phyloP scores from a whole-genome alignment of 2,797 vertebrate genomes.

The Myotis pilosus region DNA sequence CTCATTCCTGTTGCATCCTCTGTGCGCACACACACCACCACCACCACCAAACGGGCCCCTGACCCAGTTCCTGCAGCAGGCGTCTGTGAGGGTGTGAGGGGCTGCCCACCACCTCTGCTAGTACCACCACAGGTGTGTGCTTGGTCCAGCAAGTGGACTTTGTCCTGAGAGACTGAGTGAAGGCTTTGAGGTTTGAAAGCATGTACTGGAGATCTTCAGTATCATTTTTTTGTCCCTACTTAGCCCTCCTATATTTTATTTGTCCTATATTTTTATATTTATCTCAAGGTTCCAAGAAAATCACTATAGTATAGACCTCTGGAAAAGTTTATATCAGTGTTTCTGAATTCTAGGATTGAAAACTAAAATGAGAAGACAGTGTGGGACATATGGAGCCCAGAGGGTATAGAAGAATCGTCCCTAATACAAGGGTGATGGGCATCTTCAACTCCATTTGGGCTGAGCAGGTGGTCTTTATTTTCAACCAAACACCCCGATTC shows the following conservation, averaged over 20 bases:
- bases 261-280: background rate
- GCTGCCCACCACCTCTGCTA: background rate
- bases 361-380: background rate
- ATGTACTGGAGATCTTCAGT: background rate
- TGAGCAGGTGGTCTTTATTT: background rate
- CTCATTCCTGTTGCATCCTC: background rate
- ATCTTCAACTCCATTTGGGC: background rate
- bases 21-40: too few species aligned
- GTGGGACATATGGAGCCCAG: background rate
- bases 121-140: background rate
- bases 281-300: background rate
- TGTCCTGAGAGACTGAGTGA: background rate
- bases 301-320: background rate
- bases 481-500: background rate
- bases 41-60: background rate
- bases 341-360: background rate
- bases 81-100: too few species aligned
- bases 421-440: background rate
- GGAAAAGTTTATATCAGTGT: background rate
- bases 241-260: background rate
- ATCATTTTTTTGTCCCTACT: background rate
- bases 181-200: background rate
- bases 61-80: background rate
- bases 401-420: background rate
- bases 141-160: background rate